Evolutionary conservation across 1,140 invertebrate genomes (phyloP).

Genomic region (Helicorthomorpha holstii): DNA sequence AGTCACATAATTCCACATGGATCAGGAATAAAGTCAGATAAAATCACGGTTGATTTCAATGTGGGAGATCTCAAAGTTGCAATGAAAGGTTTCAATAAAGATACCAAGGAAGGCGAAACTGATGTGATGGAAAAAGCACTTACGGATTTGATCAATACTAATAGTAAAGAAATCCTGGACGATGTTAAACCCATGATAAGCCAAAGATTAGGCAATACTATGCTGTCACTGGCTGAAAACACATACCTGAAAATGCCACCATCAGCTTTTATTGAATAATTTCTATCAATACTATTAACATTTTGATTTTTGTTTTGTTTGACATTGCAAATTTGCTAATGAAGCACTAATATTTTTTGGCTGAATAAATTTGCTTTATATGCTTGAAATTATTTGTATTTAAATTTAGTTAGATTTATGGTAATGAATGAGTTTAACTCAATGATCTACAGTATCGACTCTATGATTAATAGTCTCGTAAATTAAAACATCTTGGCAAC

Average conservation of each 20-base stretch:
- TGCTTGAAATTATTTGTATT: too few relatives aligned
- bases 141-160: not conserved
- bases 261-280: not conserved
- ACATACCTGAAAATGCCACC: not conserved
- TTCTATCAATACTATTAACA: too few relatives aligned
- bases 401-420: too few relatives aligned
- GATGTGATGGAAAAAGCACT: not conserved
- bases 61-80: not conserved
- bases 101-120: not conserved
- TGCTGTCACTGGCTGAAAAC: not conserved
- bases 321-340: too few relatives aligned
- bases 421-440: too few relatives aligned
- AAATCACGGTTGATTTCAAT: not conserved
- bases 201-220: not conserved
- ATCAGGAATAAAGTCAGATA: not conserved
- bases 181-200: not conserved
- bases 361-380: too few relatives aligned
- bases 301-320: too few relatives aligned
- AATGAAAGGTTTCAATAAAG: not conserved
- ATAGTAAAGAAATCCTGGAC: not conserved
- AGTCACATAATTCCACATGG: not conserved
- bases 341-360: too few relatives aligned
- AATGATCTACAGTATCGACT: too few relatives aligned
- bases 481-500: too few relatives aligned
- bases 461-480: too few relatives aligned